Evolutionary conservation across 2,113 vertebrate species (phyloP), one percentile per base, ranked within the genome.

Genomic region (Hystrix cristata): DNA sequence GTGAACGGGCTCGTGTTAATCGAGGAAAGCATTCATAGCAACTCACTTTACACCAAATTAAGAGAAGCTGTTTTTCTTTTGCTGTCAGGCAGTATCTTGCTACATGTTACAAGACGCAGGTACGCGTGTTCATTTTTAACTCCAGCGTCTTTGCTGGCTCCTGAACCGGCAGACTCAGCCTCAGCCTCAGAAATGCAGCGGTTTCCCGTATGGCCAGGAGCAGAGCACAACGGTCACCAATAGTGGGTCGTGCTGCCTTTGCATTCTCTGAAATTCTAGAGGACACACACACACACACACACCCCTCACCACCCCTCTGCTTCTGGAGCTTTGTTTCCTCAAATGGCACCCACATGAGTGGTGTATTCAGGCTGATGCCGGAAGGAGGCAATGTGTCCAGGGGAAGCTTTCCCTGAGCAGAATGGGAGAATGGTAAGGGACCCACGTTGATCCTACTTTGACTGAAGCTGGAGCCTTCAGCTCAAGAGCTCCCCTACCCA

Each of bases 261-360:
- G 46, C 25, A 62, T 59, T 59, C 71, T 96, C 48, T 69, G n/a
- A 79, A 90, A 87, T 94, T 6, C 87, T 48, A 55, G 31, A 67
- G n/a, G 38, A 74, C 46, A 69, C n/a, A 55, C 60, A 95, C 53
- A 38, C 38, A 55, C 86, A 69, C 31, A 55, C 62, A 90, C 88
- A 87, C 59, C 46, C 76, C 83, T 38, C 55, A n/a, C 43, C 57
- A 90, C 31, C 65, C 43, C 43, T 48, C 60, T 92, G 79, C 76
- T 93, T 95, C 90, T 60, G 43, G 25, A 91, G 64, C 19, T 64
- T 81, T 76, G 55, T 93, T 64, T 19, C 80, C 62, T 79, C 60
- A 34, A 43, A 89, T 69, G 72, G 88, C 85, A 94, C 94, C 76
- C 94, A 53, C 23, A 72, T 64, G 87, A 64, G n/a, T 57, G 27